Conservation (phyloP, 2,797 vertebrate genomes). For the Coccyzus lansbergi region DNA sequence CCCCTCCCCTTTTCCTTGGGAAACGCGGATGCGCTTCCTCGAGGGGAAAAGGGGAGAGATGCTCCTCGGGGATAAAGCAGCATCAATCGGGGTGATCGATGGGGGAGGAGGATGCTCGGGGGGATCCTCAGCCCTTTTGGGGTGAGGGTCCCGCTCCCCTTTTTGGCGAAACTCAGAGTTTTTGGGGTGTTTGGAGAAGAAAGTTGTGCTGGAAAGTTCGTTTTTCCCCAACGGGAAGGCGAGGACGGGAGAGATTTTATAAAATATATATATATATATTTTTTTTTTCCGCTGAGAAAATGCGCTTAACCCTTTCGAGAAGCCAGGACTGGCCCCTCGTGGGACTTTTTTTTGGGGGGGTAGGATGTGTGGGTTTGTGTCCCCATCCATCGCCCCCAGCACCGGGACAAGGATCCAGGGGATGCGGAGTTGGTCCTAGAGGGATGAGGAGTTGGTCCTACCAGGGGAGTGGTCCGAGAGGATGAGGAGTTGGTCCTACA, state of each 20-base stretch:
- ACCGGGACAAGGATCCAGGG: too few relatives aligned
- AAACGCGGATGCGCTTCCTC: neutral
- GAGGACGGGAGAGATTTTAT: neutral
- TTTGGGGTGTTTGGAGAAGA: neutral
- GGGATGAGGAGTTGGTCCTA: neutral
- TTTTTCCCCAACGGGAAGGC: neutral
- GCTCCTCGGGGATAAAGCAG: neutral
- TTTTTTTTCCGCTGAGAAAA: neutral
- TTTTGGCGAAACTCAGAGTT: neutral
- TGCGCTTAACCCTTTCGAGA: neutral
- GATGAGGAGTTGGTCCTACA: too few relatives aligned
- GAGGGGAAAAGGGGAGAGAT: neutral
- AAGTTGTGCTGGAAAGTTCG: neutral
- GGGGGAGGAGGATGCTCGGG: too few relatives aligned
- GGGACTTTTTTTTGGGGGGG: conserved; percentile 43
- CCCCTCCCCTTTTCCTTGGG: too few relatives aligned
- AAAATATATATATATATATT: neutral
- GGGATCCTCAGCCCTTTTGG: too few relatives aligned
- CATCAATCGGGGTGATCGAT: too few relatives aligned
- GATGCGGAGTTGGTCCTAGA: too few relatives aligned
- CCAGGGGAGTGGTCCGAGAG: too few relatives aligned
- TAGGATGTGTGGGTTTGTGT: neutral
- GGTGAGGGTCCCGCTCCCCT: neutral
- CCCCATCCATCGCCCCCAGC: too few relatives aligned
- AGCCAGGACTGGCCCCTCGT: neutral